phyloP scores from a whole-genome alignment of 1,140 invertebrate species.

The Neodiprion virginianus region DNA sequence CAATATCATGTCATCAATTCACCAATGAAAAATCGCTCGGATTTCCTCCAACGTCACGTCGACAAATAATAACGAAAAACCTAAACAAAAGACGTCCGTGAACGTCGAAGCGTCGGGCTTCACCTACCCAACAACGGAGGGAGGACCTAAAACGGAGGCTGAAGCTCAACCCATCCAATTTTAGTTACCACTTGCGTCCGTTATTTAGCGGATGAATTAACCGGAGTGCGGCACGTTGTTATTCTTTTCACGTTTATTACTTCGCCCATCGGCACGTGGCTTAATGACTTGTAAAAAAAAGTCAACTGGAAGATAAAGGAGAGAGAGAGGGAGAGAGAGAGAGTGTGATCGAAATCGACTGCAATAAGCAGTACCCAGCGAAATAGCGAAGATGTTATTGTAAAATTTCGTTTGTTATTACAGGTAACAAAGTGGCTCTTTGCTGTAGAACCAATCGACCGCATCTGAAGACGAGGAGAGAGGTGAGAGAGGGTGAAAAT shows the following conservation, averaged over 20 bases:
- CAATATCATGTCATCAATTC: not conserved
- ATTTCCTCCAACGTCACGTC: not conserved
- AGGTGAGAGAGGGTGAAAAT: too few relatives aligned
- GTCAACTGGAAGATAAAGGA: not conserved
- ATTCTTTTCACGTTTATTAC: not conserved
- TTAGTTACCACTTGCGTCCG: not conserved
- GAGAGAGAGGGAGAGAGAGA: too few relatives aligned
- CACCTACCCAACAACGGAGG: too few relatives aligned
- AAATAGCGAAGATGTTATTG: not conserved
- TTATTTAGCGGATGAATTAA: not conserved
- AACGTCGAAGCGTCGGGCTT: too few relatives aligned
- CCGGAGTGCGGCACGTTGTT: not conserved
- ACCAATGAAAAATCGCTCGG: not conserved
- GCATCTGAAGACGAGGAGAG: too few relatives aligned
- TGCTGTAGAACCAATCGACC: not conserved
- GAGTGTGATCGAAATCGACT: not conserved
- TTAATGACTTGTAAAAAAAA: not conserved
- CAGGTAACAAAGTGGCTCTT: not conserved
- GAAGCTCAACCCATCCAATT: too few relatives aligned
- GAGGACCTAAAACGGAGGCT: too few relatives aligned
- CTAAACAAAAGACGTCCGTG: too few relatives aligned
- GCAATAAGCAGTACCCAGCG: not conserved
- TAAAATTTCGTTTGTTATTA: conserved; percentile 6
- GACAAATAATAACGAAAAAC: too few relatives aligned
- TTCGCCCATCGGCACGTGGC: not conserved